Percentiles rank a stretch among this genome's conserved stretches.
Conservation (phyloP, 1,140 invertebrate genomes). For the Octopus sinensis region DNA sequence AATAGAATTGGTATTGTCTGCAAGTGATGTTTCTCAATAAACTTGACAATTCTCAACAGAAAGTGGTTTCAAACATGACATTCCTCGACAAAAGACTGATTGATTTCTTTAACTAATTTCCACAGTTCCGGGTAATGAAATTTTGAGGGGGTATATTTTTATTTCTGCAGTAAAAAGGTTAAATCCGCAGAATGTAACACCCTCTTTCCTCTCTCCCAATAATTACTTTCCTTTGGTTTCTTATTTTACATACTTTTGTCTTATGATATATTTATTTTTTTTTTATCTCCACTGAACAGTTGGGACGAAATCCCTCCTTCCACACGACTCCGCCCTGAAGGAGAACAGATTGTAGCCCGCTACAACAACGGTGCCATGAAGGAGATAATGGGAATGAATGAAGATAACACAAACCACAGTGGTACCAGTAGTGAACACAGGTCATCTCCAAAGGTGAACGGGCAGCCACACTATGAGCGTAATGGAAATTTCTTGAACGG, state of each 20-base stretch:
- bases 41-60: no score
- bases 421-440: not conserved
- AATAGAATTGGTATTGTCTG: no score
- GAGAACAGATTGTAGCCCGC: conserved; percentile 40
- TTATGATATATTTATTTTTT: not conserved
- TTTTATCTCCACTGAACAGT: conserved; percentile 18
- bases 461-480: not conserved
- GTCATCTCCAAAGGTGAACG: not conserved
- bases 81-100: no score
- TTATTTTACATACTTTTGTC: not conserved
- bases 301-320: conserved; percentile 48
- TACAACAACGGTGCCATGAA: conserved; percentile 34
- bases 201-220: not conserved
- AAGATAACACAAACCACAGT: not conserved
- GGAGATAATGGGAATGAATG: conserved; percentile 31
- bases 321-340: conserved; percentile 41
- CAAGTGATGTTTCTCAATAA: no score
- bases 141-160: no score
- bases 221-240: not conserved
- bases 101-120: no score
- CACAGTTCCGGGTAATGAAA: no score
- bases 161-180: no score
- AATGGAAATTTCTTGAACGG: conserved; percentile 1
- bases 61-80: no score
- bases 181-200: no score